phyloP scores from a whole-genome alignment of 2,113 vertebrate genomes.

The Canis aureus region DNA sequence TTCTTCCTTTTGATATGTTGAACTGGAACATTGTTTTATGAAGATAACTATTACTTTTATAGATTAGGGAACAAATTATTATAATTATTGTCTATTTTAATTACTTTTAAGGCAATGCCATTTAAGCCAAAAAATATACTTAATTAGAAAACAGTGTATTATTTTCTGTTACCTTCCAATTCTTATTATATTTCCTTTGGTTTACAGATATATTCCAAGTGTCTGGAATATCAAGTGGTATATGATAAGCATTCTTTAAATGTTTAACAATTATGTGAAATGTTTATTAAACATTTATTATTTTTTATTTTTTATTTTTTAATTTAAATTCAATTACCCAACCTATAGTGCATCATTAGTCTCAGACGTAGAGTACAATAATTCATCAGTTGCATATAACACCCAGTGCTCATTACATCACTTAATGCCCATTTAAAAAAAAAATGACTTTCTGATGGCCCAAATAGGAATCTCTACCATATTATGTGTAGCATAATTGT shows the following conservation, averaged over 20 bases:
- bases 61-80: not conserved
- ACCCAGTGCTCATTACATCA: too few relatives aligned
- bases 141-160: constrained; percentile 41
- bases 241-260: constrained; percentile 32
- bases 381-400: too few relatives aligned
- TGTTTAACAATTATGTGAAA: constrained; percentile 39
- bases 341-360: too few relatives aligned
- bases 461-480: not conserved
- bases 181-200: constrained; percentile 51
- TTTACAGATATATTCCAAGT: not conserved
- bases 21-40: not conserved
- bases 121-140: constrained; percentile 24
- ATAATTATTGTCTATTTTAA: constrained; percentile 26
- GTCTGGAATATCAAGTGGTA: not conserved
- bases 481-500: not conserved
- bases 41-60: not conserved
- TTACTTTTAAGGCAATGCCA: not conserved
- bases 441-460: not conserved
- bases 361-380: too few relatives aligned
- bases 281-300: not conserved
- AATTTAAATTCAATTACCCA: too few relatives aligned
- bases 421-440: not conserved
- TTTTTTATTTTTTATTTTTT: too few relatives aligned
- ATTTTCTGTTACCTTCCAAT: constrained; percentile 8
- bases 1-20: not conserved